Evolutionary conservation across 1,140 invertebrate species (phyloP), one percentile per base, ranked within the genome.

Genomic region (Tachypleus tridentatus): DNA sequence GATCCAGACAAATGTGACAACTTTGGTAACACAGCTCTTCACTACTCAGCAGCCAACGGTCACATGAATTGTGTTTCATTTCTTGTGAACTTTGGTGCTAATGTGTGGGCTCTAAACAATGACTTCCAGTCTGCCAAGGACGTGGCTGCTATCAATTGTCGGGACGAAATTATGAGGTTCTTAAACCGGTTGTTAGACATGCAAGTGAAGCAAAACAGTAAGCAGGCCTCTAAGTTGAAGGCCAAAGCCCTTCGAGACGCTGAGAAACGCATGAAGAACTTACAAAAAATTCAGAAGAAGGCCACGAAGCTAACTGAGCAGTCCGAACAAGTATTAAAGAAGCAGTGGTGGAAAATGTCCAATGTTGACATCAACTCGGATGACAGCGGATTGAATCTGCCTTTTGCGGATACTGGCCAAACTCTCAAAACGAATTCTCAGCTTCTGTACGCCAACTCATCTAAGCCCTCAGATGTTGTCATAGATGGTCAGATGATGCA

Each of bases 31-130:
- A 93, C 92, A 2, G 89, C 91, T 0, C 81, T 98, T 0, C 94
- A 98, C 76, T 81, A 93, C 65, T 85, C 93, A 0, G 84, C 90
- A 0, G 88, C 87, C 48, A 82, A 86, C 67, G 93, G 93, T 0
- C 93, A 97, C 76, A 84, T 92, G 69, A 85, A 87, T 67, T 91
- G 93, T 72, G 92, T 97, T 0, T 89, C 89, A 4, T 97, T 94
- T 74, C 82, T 97, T 3, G 86, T 94, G 3, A 93, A 94, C 75
- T 97, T 96, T 69, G 93, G 93, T 0, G 89, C 87, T 4, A 97
- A 97, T 73, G 80, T 96, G 58, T 97, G 88, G 82, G 84, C 89
- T 0, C 79, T 94, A 72, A 93, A 97, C 76, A 95, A 97, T 64
- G 93, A 97, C 70, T 85, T 87, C 61, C 91, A 95, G 73, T 92